Evolutionary conservation across 2,888 invertebrate genomes (phyloP), one percentile per base, ranked within the genome.

Genomic region (Tetropium fuscum): DNA sequence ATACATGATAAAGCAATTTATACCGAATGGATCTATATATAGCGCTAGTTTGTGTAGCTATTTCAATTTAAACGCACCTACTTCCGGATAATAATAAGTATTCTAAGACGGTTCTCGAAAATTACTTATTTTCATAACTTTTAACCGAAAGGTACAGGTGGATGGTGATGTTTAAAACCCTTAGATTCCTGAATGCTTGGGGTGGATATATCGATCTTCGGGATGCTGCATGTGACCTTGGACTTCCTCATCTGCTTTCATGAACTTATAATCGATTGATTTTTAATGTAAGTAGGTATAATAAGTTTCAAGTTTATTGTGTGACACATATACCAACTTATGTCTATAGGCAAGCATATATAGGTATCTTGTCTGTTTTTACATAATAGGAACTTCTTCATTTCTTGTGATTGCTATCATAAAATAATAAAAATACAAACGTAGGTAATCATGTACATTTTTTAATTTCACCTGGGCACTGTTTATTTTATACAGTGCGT

Each of bases 201-300:
- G 25, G 38, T 10, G 18, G 40, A 51, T 51, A n/a, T n/a, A 51
- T 51, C 51, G 51, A 51, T 51, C 51, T 40, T 51, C 30, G 59
- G 60, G 74, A 75, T 73, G 75, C 76, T 75, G 76, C n/a, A n/a
- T n/a, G n/a, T 68, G 69, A 73, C 76, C 76, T 76, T 76, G 76
- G 64, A 69, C 69, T 68, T 70, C 65, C 48, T 58, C 59, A 55
- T 60, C 22, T 11, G 7, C 41, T 11, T 8, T 43, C 22, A 13
- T 3, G 15, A 43, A 43, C 15, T 43, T 10, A 7, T 25, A 43
- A 43, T 15, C 5, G 22, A 25, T 2, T 22, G 3, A 18, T 16
- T 8, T 36, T 36, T 1, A 36, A 7, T 5, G 13, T 36, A 16
- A 36, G 8, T 16, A 16, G 13, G 8, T 2, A 13, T 15, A 13